A percentile compares a stretch with the other conserved stretches of the same genome.
Evolutionary conservation across 1,140 invertebrate genomes (phyloP).

Genomic region (Orchesella cincta): DNA sequence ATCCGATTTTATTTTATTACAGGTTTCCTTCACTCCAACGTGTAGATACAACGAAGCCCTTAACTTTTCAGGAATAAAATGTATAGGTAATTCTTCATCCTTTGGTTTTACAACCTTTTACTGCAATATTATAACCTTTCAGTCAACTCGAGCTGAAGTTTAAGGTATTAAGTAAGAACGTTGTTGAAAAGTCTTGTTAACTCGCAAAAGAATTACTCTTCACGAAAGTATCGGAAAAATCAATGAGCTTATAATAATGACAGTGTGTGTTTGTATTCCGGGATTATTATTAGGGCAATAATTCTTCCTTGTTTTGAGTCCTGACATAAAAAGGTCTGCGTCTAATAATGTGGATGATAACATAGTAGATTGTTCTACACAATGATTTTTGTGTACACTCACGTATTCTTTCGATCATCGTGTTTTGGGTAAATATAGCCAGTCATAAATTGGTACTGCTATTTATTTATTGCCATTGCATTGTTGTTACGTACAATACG

Average conservation of each 20-base stretch:
- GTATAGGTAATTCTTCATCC: not conserved
- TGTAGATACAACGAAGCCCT: too few relatives aligned
- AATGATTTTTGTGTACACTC: not conserved
- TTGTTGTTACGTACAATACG: constrained; percentile 5
- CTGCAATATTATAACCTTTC: constrained; percentile 15
- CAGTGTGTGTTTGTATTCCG: constrained; percentile 19
- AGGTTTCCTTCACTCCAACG: constrained; percentile 14
- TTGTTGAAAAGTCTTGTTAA: constrained; percentile 6
- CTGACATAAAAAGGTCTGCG: not conserved
- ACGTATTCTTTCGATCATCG: not conserved
- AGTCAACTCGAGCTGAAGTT: not conserved
- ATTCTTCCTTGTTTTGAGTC: not conserved
- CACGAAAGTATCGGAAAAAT: not conserved
- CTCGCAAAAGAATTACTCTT: not conserved
- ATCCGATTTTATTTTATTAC: constrained; percentile 14
- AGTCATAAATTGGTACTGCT: constrained; percentile 24
- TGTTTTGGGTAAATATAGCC: not conserved
- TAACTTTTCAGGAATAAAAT: too few relatives aligned
- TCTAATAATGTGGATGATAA: constrained; percentile 4
- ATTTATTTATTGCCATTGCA: constrained; percentile 23
- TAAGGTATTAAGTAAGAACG: not conserved
- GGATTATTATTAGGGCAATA: constrained; percentile 23
- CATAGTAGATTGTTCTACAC: not conserved
- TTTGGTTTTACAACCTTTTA: constrained; percentile 4
- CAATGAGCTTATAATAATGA: constrained; percentile 19